Percentiles rank a stretch among this genome's conserved stretches.
phyloP scores from a whole-genome alignment of 2,113 vertebrate species.

The Picathartes gymnocephalus region DNA sequence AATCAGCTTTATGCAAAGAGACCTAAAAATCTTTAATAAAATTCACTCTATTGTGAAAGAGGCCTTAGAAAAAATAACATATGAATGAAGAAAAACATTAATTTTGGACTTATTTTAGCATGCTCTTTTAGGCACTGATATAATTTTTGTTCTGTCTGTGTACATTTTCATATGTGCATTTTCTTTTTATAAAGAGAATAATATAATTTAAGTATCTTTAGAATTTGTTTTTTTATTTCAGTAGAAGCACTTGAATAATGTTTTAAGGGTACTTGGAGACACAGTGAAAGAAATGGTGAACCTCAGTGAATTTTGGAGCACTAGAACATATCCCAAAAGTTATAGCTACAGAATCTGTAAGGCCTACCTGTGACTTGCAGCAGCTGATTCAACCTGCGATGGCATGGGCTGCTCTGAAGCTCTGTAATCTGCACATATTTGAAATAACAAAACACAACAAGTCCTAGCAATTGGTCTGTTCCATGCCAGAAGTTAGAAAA shows the following conservation, averaged over 20 bases:
- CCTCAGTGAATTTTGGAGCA: neutral
- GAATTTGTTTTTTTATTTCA: neutral
- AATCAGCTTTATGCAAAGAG: neutral
- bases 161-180: neutral
- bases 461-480: neutral
- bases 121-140: neutral
- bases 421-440: neutral
- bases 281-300: neutral
- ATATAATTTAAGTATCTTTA: neutral
- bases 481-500: neutral
- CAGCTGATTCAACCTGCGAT: neutral
- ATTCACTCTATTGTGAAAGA: neutral
- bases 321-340: neutral
- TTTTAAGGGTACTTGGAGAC: neutral
- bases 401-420: neutral
- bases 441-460: neutral
- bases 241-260: neutral
- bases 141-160: neutral
- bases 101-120: neutral
- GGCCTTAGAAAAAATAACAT: neutral
- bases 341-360: neutral
- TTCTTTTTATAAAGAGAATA: neutral
- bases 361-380: neutral
- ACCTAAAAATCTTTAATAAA: neutral
- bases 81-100: neutral